Evolutionary conservation across 1,140 invertebrate genomes (phyloP).

Genomic region (Dendrolimus punctatus): DNA sequence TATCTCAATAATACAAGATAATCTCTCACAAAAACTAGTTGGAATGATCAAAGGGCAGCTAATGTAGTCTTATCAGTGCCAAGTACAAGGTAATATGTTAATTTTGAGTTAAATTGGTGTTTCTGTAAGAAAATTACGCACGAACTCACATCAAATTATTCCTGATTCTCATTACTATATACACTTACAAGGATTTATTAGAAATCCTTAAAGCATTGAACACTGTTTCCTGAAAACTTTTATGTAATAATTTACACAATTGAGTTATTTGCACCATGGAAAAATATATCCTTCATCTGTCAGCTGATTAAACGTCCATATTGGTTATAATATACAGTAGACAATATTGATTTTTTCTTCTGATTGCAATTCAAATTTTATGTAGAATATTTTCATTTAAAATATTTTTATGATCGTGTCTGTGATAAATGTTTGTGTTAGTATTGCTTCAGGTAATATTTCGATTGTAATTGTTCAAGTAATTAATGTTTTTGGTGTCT

Average conservation of each 20-base stretch:
- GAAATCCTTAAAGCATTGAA: constrained; percentile 19
- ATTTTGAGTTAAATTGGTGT: not conserved
- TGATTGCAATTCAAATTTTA: not conserved
- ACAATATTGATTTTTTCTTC: constrained; percentile 4
- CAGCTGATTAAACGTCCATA: constrained; percentile 55
- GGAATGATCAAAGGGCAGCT: not conserved
- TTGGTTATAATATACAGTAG: constrained; percentile 10
- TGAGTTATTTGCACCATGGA: constrained; percentile 44
- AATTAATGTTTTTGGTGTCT: too few species aligned
- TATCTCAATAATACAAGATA: not conserved
- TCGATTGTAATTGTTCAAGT: too few species aligned
- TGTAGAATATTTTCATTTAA: too few species aligned
- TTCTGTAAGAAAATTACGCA: not conserved
- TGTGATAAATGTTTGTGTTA: too few species aligned
- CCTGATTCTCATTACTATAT: constrained; percentile 14
- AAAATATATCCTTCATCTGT: constrained; percentile 49
- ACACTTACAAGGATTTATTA: constrained; percentile 9
- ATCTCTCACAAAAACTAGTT: not conserved
- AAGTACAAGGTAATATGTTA: constrained; percentile 9
- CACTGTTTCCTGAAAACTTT: constrained; percentile 30
- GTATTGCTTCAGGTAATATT: too few species aligned
- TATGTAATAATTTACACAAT: constrained; percentile 65
- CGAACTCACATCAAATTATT: constrained; percentile 19
- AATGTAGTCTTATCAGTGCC: constrained; percentile 8
- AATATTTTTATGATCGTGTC: too few species aligned